Conservation (phyloP, 2,888 invertebrate species). For the Abrostola tripartita region DNA sequence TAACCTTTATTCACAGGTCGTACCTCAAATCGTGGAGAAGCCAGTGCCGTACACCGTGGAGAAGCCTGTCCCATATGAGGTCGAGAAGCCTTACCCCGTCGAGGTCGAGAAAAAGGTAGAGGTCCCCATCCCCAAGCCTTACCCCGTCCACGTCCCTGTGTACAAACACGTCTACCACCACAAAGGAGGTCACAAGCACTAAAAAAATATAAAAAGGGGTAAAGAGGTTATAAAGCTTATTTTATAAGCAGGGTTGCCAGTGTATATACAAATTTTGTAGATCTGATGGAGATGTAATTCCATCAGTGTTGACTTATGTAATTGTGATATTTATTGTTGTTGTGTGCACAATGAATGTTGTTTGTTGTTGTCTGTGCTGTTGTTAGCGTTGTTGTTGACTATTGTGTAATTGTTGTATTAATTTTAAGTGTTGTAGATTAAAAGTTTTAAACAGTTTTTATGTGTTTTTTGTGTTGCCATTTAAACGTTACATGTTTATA, state of each 20-base stretch:
- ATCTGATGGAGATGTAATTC: constrained; percentile 77
- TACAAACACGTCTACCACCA: constrained; percentile 93
- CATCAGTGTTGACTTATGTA: constrained; percentile 72
- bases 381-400: constrained; percentile 85
- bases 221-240: constrained; percentile 53
- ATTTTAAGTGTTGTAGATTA: constrained; percentile 60
- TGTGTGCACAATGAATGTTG: constrained; percentile 79
- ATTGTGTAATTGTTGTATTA: constrained; percentile 83
- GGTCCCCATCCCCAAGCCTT: constrained; percentile 91
- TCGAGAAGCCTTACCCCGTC: constrained; percentile 93
- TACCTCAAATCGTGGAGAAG: constrained; percentile 91
- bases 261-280: constrained; percentile 80
- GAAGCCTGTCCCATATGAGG: constrained; percentile 91
- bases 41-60: constrained; percentile 93
- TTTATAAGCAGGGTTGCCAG: constrained; percentile 63
- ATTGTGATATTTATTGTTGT: constrained; percentile 84
- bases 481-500: neutral
- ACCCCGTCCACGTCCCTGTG: constrained; percentile 92
- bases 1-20: constrained; percentile 76
- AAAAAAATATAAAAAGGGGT: constrained; percentile 57
- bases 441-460: constrained; percentile 30
- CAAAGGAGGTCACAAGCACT: constrained; percentile 84
- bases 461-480: constrained; percentile 9
- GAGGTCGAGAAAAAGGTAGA: constrained; percentile 92
- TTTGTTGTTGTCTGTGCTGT: constrained; percentile 75